Evolutionary conservation across 2,888 invertebrate genomes (phyloP).

Genomic region (Andrena chrysosceles): DNA sequence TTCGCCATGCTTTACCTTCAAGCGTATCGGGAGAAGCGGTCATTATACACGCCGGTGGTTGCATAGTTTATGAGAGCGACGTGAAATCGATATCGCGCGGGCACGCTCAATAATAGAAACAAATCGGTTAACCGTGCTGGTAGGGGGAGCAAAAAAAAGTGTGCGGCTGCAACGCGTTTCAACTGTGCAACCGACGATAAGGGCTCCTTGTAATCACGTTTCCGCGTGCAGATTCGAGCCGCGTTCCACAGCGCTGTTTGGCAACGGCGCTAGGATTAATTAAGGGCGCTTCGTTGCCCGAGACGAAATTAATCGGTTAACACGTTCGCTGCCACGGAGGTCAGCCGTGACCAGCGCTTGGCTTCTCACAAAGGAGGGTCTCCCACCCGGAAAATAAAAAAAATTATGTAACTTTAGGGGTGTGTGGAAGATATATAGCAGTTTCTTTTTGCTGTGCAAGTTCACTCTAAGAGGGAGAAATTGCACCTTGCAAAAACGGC

Average conservation of each 20-base stretch:
- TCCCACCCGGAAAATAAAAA: too few relatives aligned
- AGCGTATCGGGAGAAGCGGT: conserved; percentile 6
- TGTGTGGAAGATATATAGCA: too few relatives aligned
- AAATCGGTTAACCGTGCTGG: conserved; percentile 29
- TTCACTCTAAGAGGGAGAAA: too few relatives aligned
- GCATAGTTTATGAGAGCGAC: conserved; percentile 35
- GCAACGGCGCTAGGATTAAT: not conserved
- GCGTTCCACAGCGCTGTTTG: not conserved
- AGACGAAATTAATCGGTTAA: conserved; percentile 6
- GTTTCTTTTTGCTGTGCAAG: too few relatives aligned
- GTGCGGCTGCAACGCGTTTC: conserved; percentile 1
- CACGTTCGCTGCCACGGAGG: not conserved
- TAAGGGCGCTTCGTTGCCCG: not conserved
- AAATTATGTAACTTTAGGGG: too few relatives aligned
- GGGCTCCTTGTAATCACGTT: conserved; percentile 5
- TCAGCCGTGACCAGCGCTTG: too few relatives aligned
- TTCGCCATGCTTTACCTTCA: not conserved
- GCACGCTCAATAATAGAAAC: conserved; percentile 61
- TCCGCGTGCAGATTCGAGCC: not conserved
- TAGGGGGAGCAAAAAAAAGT: not conserved
- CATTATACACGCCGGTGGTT: conserved; percentile 13
- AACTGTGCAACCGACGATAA: not conserved
- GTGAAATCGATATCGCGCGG: conserved; percentile 55
- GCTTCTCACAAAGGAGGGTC: too few relatives aligned
- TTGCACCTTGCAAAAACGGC: too few relatives aligned